Evolutionary conservation across 2,888 invertebrate species (phyloP), one percentile per base, ranked within the genome.

Genomic region (Gonocerus acuteangulatus): DNA sequence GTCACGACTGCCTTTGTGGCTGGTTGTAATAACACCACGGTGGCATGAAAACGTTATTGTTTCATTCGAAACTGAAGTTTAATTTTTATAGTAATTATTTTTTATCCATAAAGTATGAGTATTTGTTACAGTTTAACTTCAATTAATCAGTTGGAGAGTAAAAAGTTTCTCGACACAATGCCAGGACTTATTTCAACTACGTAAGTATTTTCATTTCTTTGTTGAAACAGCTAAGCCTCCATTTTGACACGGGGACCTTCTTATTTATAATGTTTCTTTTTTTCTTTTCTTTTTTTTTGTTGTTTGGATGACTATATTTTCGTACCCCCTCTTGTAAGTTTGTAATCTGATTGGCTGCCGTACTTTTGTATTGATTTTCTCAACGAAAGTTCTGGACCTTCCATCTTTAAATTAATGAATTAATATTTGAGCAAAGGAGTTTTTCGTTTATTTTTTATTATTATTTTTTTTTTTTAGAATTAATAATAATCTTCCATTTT

Each of bases 51-150:
- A 45, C 45, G 44, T 57, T 57, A 57, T 57, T 45, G 23, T 44
- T 57, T 57, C 57, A 57, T 44, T 57, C 27, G 19, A 57, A 44
- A 45, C 44, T 57, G 27, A 57, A 57, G 57, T 21, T 19, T 47
- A 47, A 57, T 57, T 57, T 64, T 63, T 36, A 45, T 62, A 63
- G 44, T 19, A 59, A 61, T 64, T 48, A 56, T 62, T 59, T 58
- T 48, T 62, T 65, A 65, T 59, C 56, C 13, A 57, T 34, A 60
- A 65, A 67, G 61, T 58, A 67, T 67, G 67, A 67, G 65, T 67
- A 64, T 65, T 60, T 63, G 49, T 60, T 36, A 51, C 61, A 64
- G 45, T 64, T 62, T 61, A 57, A 62, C 58, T 11, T 23, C 32
- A 44, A 64, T 21, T 56, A 62, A 61, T 64, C 51, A 34, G 21